phyloP scores from a whole-genome alignment of 2,113 vertebrate genomes.

The Dasyornis broadbenti region DNA sequence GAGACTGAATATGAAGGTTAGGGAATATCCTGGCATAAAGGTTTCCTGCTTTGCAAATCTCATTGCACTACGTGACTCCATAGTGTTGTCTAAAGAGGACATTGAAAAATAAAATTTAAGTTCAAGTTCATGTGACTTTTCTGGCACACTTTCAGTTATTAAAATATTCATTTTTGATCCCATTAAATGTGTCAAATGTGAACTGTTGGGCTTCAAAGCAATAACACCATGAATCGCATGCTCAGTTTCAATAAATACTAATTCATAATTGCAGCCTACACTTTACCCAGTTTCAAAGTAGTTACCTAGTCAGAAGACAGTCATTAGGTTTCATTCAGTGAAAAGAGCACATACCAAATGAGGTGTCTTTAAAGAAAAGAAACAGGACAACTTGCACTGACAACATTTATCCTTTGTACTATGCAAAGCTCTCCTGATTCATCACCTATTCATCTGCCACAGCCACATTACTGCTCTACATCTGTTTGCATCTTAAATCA shows the following conservation, averaged over 20 bases:
- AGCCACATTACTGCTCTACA: background rate
- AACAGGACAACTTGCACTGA: conserved; percentile 32
- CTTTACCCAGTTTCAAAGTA: conserved; percentile 37
- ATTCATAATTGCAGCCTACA: background rate
- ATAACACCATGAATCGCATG: background rate
- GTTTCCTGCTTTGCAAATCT: background rate
- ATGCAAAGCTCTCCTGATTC: conserved; percentile 35
- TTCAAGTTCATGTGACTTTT: background rate
- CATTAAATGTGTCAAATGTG: background rate
- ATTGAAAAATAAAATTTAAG: background rate
- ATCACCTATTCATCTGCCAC: conserved; percentile 30
- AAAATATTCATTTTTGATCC: background rate
- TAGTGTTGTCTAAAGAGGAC: background rate
- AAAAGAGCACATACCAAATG: conserved; percentile 35
- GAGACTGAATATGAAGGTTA: background rate
- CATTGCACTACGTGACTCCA: background rate
- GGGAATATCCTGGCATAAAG: background rate
- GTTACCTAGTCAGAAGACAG: conserved; percentile 9
- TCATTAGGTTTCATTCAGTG: background rate
- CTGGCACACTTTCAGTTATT: background rate
- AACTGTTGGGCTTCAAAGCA: background rate
- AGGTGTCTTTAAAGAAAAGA: conserved; percentile 47
- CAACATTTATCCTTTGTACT: conserved; percentile 31
- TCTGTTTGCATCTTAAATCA: conserved; percentile 7
- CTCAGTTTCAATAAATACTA: conserved; percentile 9